Conservation (phyloP, 2,888 invertebrate species). For the Acanthopleura granulata region DNA sequence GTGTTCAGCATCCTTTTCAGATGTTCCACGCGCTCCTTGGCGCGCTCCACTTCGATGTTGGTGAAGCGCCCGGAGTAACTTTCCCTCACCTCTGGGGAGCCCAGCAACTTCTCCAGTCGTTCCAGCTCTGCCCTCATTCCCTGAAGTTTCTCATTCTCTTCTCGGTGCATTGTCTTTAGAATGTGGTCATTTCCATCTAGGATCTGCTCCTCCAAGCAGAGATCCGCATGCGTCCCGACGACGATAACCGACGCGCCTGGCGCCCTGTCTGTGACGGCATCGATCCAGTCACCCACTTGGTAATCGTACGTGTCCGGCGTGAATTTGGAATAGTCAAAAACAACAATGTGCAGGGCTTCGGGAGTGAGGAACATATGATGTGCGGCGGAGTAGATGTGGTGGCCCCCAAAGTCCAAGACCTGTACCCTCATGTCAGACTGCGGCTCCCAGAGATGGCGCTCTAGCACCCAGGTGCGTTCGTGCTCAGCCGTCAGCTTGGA, state of each 20-base stretch:
- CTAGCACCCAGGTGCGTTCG: constrained; percentile 63
- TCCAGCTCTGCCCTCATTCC: constrained; percentile 36
- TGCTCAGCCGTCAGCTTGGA: constrained; percentile 54
- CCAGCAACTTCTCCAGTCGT: constrained; percentile 24
- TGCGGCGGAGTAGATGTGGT: constrained; percentile 64
- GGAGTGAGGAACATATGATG: constrained; percentile 62
- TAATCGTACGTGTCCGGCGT: constrained; percentile 41
- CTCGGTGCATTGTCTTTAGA: constrained; percentile 44
- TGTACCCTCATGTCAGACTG: constrained; percentile 54
- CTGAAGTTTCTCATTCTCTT: constrained; percentile 47
- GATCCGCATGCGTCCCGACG: constrained; percentile 58
- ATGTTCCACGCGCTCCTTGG: constrained; percentile 48
- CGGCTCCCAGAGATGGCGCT: constrained; percentile 62
- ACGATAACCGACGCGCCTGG: constrained; percentile 54
- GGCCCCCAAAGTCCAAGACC: constrained; percentile 62
- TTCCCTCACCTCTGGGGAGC: constrained; percentile 38
- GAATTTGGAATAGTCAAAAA: constrained; percentile 55
- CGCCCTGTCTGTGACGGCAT: constrained; percentile 57
- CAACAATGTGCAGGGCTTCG: constrained; percentile 58
- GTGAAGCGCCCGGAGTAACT: constrained; percentile 50
- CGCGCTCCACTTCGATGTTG: constrained; percentile 51
- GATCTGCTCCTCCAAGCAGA: constrained; percentile 46
- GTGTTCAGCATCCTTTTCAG: constrained; percentile 51
- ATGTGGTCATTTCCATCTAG: constrained; percentile 43
- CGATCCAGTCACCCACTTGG: constrained; percentile 58